These are phyloP conservation scores for Parazoanthus atlanticus DNA, from an alignment of 92 coral and sea anemone genomes.

Conservation along the genomic window DNA sequence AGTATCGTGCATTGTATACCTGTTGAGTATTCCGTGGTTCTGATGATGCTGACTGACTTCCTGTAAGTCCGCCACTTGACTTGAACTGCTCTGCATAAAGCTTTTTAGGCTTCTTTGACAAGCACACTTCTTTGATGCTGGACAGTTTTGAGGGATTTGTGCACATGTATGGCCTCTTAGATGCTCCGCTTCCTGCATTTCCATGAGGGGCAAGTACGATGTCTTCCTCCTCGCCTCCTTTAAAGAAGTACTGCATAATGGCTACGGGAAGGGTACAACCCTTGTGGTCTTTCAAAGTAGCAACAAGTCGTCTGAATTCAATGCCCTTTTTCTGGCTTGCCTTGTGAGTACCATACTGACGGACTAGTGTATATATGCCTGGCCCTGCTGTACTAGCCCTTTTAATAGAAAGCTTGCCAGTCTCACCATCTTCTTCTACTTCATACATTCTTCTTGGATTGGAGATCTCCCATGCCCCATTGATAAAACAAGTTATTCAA, in stretches of 20 bases:
- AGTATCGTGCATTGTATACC: constrained; percentile 47
- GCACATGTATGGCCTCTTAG: constrained; percentile 41
- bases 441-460: constrained; percentile 56
- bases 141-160: constrained; percentile 44
- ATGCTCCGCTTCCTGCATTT: constrained; percentile 46
- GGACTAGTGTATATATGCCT: constrained; percentile 50
- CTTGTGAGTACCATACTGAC: constrained; percentile 68
- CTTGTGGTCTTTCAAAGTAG: constrained; percentile 43
- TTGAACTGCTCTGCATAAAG: constrained; percentile 44
- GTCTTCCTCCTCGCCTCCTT: constrained; percentile 54
- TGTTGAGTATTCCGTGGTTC: constrained; percentile 62
- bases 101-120: constrained; percentile 47
- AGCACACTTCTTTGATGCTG: constrained; percentile 26
- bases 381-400: constrained; percentile 31
- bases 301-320: constrained; percentile 55
- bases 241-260: constrained; percentile 62
- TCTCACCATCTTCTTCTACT: constrained; percentile 35
- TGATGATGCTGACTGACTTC: constrained; percentile 33
- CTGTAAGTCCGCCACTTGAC: constrained; percentile 47
- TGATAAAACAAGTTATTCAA: no score
- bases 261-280: constrained; percentile 43
- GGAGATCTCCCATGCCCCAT: constrained; percentile 10
- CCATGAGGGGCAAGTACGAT: constrained; percentile 58
- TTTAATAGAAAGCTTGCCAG: constrained; percentile 43
- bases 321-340: constrained; percentile 53